Base-by-base conservation (phyloP, 2,888 invertebrate species). In the Diplazon laetatorius region DNA sequence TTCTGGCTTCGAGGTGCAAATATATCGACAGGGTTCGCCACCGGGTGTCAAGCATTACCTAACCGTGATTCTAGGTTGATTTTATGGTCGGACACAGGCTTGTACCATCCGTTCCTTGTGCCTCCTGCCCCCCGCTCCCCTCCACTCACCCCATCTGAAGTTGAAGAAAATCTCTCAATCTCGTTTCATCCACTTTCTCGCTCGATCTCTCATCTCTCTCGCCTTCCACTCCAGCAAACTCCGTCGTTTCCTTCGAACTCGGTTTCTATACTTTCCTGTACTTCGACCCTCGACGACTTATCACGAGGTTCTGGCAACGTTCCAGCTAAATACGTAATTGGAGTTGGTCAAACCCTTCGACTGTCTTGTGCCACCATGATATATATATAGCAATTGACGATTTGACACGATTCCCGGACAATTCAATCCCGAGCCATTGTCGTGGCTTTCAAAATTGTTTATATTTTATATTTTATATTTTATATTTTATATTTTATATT, bases 271-370 rank as follows among this genome's bases (percentile, higher is more conserved):
- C 59, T 72, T 75, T 68, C 44, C 16, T 42, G 48, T 39, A 50
- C 70, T 66, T 50, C 69, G 44, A 65, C 59, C 59, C 42, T 52
- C 63, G 14, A 70, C 50, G 75, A 74, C 76, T 71, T 77, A 69
- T 77, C 62, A 63, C 70, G 44, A 57, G 39, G 25, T 71, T 76
- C 74, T 82, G 82, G 82, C 82, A 20, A 25, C 12, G 50, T 59
- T 82, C 82, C 82, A 80, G 68, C 68, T 10, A 78, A 74, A 78
- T 78, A 46, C 73, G 76, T 82, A 82, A 82, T 82, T 80, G 80
- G 76, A 78, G 55, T 73, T 75, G 77, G 80, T 76, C 72, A 73
- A 77, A 69, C 73, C 63, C 44, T 62, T 73, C 57, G 63, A 78
- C 57, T 42, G 59, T 8, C 39, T 39, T 52, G 62, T 2, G 30